Evolutionary conservation across 2,113 vertebrate genomes (phyloP), one percentile per base, ranked within the genome.

Genomic region (Nyctereutes procyonoides): DNA sequence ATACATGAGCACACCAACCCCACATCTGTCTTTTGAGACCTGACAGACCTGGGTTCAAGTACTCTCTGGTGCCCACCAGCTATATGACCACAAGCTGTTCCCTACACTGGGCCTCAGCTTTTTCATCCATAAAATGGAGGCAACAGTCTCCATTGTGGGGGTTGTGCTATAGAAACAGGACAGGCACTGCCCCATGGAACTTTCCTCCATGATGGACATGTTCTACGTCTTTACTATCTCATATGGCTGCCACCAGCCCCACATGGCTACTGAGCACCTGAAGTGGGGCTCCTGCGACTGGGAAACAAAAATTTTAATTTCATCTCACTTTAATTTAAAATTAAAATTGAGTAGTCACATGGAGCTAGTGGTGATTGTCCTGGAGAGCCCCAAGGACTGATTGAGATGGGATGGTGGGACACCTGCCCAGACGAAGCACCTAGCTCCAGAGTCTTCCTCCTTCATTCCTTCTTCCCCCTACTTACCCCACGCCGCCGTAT

Each of bases 171-270:
- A 62, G 80, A 60, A 55, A 3, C 0, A 5, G 51, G 55, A 3
- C 24, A 0, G 11, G 12, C 10, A 0, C 65, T 26, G 15, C 16
- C 69, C 56, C 8, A 3, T 0, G 9, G 83, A 83, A 53, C 65
- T 26, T n/a, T 26, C 80, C 32, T 32, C 0, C 2, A 3, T 2
- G 48, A 63, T 0, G 0, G 43, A 58, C 0, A 0, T 28, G 32
- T 12, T 71, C 58, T 7, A 14, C 0, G 6, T n/a, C 24, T 13
- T 38, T 0, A 1, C 67, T 10, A 28, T 32, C 62, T 62, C 2
- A 32, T 26, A 3, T 0, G 11, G 76, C 43, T 4, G 2, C 67
- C 0, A 0, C 35, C 0, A 62, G 24, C 28, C 43, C 73, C n/a
- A 7, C 6, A 15, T 7, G 17, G 71, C 79, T 19, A 15, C 12